A percentile compares a stretch with the other conserved stretches of the same genome.
Evolutionary conservation across 2,888 invertebrate genomes (phyloP).

Genomic region (Phyllotreta cruciferae): DNA sequence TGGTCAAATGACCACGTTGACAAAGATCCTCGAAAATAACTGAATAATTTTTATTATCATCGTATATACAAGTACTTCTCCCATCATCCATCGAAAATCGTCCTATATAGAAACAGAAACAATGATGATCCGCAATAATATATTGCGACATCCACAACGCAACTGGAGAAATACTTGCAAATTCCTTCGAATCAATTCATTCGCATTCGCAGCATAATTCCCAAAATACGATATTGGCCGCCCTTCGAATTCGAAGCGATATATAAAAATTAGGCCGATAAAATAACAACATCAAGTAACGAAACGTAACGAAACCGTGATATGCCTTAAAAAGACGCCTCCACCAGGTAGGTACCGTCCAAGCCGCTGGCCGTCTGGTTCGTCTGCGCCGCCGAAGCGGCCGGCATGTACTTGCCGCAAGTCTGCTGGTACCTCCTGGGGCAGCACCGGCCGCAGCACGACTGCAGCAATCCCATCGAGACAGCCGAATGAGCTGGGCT

Average conservation of each 20-base stretch:
- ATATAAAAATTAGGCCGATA: slow-evolving; percentile 28
- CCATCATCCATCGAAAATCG: too few species aligned
- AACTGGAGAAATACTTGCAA: too few species aligned
- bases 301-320: slow-evolving; percentile 40
- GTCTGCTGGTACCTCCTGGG: slow-evolving; percentile 90
- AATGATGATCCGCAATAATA: too few species aligned
- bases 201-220: neutral
- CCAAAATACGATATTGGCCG: neutral
- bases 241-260: neutral
- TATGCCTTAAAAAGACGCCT: slow-evolving; percentile 75
- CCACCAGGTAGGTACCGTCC: slow-evolving; percentile 86
- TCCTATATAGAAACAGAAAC: too few species aligned
- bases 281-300: slow-evolving; percentile 26
- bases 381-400: slow-evolving; percentile 79
- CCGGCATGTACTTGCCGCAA: slow-evolving; percentile 87
- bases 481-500: slow-evolving; percentile 84
- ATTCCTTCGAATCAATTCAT: too few species aligned
- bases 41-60: too few species aligned
- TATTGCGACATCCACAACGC: too few species aligned
- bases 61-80: too few species aligned
- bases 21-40: too few species aligned
- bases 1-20: too few species aligned
- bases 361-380: slow-evolving; percentile 83
- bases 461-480: slow-evolving; percentile 72
- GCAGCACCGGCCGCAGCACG: slow-evolving; percentile 84